Evolutionary conservation across 2,888 invertebrate genomes (phyloP).

Genomic region (Lochmaea crataegi): DNA sequence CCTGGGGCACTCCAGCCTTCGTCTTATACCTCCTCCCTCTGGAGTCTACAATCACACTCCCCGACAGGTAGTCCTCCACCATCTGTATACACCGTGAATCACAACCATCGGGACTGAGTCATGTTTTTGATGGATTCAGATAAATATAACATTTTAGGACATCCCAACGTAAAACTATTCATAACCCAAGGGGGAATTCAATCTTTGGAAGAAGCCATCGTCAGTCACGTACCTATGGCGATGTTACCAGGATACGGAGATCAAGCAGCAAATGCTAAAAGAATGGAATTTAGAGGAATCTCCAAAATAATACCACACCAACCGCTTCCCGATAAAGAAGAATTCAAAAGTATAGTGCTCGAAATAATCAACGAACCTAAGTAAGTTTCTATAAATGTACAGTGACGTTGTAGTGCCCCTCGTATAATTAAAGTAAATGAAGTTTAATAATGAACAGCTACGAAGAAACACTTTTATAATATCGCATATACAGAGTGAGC

Average conservation of each 20-base stretch:
- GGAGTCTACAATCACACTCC: too few species aligned
- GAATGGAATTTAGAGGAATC: constrained; percentile 47
- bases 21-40: too few species aligned
- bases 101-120: too few species aligned
- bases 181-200: constrained; percentile 52
- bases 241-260: constrained; percentile 54
- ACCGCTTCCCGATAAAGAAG: constrained; percentile 27
- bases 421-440: too few species aligned
- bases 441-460: too few species aligned
- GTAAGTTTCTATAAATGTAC: constrained; percentile 43
- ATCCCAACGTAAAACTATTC: constrained; percentile 55
- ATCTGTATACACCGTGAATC: too few species aligned
- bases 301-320: constrained; percentile 36
- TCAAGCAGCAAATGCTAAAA: constrained; percentile 49
- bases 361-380: constrained; percentile 53
- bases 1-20: too few species aligned
- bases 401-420: not conserved
- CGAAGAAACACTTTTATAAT: too few species aligned
- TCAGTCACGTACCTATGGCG: constrained; percentile 52
- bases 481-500: too few species aligned
- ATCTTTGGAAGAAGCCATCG: constrained; percentile 49
- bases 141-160: constrained; percentile 44
- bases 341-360: constrained; percentile 50
- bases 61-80: too few species aligned
- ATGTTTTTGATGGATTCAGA: constrained; percentile 1